Evolutionary conservation across 2,797 vertebrate genomes (phyloP).

Genomic region (Rallus crepitans): DNA sequence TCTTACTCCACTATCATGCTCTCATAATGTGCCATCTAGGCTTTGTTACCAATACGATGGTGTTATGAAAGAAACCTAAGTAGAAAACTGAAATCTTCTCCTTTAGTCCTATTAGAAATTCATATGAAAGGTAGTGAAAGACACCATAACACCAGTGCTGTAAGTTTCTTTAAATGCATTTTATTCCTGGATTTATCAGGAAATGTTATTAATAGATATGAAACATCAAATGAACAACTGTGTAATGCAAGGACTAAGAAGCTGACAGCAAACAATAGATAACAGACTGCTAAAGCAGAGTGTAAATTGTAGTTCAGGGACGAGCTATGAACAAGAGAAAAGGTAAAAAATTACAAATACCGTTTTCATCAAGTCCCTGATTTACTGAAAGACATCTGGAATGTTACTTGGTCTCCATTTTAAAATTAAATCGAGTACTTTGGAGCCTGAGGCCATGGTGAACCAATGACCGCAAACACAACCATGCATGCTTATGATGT

Average conservation of each 20-base stretch:
- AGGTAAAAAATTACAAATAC: neutral
- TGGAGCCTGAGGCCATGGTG: neutral
- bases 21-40: neutral
- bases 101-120: neutral
- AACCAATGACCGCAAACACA: neutral
- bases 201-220: neutral
- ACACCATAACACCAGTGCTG: rapidly evolving
- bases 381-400: neutral
- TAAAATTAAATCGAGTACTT: neutral
- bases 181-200: neutral
- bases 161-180: neutral
- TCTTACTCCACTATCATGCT: neutral
- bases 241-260: neutral
- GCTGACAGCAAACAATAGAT: neutral
- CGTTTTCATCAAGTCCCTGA: neutral
- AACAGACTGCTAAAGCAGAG: neutral
- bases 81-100: neutral
- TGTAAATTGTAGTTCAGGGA: neutral
- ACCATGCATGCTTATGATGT: rapidly evolving
- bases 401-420: neutral
- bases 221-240: neutral
- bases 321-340: neutral
- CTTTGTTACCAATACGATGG: neutral
- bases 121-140: neutral
- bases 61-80: neutral